Evolutionary conservation across 2,113 vertebrate genomes (phyloP), one percentile per base, ranked within the genome.

Genomic region (Hippocampus comes): DNA sequence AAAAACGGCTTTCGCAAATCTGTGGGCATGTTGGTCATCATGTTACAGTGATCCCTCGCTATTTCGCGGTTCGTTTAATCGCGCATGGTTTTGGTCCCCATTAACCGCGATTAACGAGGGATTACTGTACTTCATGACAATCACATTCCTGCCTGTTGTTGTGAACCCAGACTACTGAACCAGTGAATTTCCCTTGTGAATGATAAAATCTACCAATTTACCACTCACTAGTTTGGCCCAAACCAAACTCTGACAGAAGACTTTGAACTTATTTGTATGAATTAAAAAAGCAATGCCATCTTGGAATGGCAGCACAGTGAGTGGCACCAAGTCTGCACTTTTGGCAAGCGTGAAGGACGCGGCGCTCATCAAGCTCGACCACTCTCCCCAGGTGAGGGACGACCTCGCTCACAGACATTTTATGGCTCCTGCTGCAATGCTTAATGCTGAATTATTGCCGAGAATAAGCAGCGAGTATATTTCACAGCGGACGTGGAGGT

Each of bases 321-420:
- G 72, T 51, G 51, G 43, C 48, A 78, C 5, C 5, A 2, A 74
- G 63, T 72, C 63, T 67, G 41, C 63, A 60, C 67, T 78, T 78
- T 80, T 84, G 81, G 75, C 78, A 68, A 69, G 81, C 84, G 82
- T 85, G 89, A 90, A 89, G 87, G 87, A 70, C 87, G 78, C 20
- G 2, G 66, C 79, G 72, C 57, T 79, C 78, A 81, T 84, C 78
- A 70, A 77, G 53, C 73, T 83, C 63, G 0, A 76, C 74, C 79
- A 74, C 82, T 78, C 80, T 83, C 85, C 88, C 80, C 76, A 69
- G 71, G 75, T 82, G 88, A 86, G 78, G 66, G 78, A 85, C 78
- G 84, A 73, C 72, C 55, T 59, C 80, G 53, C 75, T 83, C 77
- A 69, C 70, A 82, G 81, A 77, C 64, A 69, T 80, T 89, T 89